Evolutionary conservation across 2,797 vertebrate species (phyloP).

Genomic region (Etheostoma perlongum): DNA sequence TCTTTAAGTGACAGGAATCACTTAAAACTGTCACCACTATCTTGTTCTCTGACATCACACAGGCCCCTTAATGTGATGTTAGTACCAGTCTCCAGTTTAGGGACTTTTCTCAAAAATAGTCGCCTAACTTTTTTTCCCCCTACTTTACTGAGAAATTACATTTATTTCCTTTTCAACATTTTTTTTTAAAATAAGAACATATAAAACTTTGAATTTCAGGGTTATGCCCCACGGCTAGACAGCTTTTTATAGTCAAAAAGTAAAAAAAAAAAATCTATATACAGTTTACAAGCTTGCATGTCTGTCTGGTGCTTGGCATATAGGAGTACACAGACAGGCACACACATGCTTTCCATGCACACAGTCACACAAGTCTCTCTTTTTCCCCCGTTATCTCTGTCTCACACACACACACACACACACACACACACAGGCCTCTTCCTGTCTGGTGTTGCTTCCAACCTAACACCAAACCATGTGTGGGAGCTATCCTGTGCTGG

Average conservation of each 20-base stretch:
- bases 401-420: slow-evolving; percentile 14
- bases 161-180: not conserved
- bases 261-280: slow-evolving; percentile 47
- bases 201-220: slow-evolving; percentile 36
- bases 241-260: slow-evolving; percentile 28
- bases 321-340: slow-evolving; percentile 28
- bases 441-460: slow-evolving; percentile 71
- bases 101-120: slow-evolving; percentile 6
- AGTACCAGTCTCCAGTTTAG: slow-evolving; percentile 5
- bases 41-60: slow-evolving; percentile 6
- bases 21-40: slow-evolving; percentile 19
- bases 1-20: slow-evolving; percentile 17
- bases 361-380: slow-evolving; percentile 14
- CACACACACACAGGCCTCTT: slow-evolving; percentile 43
- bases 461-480: slow-evolving; percentile 77
- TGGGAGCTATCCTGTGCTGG: slow-evolving; percentile 61
- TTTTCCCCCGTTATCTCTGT: slow-evolving; percentile 15
- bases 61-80: not conserved
- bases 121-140: too few species aligned
- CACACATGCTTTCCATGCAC: slow-evolving; percentile 48
- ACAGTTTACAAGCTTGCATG: slow-evolving; percentile 46
- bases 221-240: slow-evolving; percentile 33
- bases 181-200: slow-evolving; percentile 16
- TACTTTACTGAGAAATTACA: not conserved
- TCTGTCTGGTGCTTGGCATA: slow-evolving; percentile 46